Base-by-base conservation (phyloP, 2,113 vertebrate genomes). In the Pachypanchax playfairii region DNA sequence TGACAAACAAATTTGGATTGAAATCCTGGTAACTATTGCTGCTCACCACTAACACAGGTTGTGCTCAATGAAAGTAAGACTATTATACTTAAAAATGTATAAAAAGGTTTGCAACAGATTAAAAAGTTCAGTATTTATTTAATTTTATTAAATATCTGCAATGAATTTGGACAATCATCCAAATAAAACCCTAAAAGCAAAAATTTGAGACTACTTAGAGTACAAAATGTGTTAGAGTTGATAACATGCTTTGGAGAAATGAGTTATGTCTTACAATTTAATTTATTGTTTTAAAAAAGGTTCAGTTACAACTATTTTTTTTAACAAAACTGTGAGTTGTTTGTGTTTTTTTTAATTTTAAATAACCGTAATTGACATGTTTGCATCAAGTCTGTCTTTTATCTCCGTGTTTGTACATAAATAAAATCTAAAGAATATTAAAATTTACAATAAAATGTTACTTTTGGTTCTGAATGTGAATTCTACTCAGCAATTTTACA, bases 131-230 rank as follows among this genome's bases (percentile, higher is more conserved):
- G 62, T 69, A 51, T 82, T 44, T 80, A 73, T 83, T 70, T 47
- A 57, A 21, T 35, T 12, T 35, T 13, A 35, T 11, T 35, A 1
- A 18, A 20, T 20, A 20, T 20, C 74, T 78, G 70, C 65, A 85
- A 60, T 60, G 47, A 22, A 39, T 80, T 46, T 76, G 71, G 73
- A 79, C 77, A 88, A 78, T 81, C 71, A 33, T 25, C 14, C 43
- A 50, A 66, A 62, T 53, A 48, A 18, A 59, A n/a, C n/a, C n/a
- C 15, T 43, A 28, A 62, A 62, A 39, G 43, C 55, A 48, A 42
- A 9, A 55, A n/a, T 39, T 41, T 33, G 65, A 65, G 35, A 61
- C 47, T 50, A 31, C 55, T 79, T 68, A 48, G 73, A 82, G 82
- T 75, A 71, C 76, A 82, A 52, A 52, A 29, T 31, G 29, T 31